Evolutionary conservation across 2,797 vertebrate species (phyloP).

Genomic region (Acrossocheilus fasciatus): DNA sequence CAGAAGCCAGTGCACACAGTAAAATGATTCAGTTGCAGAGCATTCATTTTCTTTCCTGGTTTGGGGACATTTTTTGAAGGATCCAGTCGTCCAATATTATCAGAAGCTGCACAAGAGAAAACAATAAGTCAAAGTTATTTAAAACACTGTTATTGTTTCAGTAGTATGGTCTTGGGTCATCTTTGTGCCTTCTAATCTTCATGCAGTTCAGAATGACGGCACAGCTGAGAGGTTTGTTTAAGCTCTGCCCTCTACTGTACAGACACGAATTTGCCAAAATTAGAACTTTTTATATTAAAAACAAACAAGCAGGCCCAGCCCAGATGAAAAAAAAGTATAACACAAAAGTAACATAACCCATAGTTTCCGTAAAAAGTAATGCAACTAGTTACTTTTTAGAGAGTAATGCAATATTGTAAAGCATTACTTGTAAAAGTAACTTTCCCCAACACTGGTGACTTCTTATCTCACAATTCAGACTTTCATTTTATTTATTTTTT

Average conservation of each 20-base stretch:
- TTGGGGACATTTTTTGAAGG: constrained; percentile 6
- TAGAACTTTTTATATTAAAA: too few species aligned
- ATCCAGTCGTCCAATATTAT: constrained; percentile 32
- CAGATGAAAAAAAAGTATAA: too few species aligned
- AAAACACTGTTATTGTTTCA: background rate
- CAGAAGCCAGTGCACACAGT: background rate
- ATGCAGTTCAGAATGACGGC: background rate
- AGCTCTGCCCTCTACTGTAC: background rate
- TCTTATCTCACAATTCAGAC: background rate
- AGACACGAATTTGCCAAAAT: background rate
- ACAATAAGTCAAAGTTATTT: background rate
- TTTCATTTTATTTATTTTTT: too few species aligned
- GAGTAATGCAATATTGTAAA: background rate
- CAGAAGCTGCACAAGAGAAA: constrained; percentile 38
- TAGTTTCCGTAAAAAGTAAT: too few species aligned
- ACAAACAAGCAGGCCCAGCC: too few species aligned
- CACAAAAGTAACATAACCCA: too few species aligned
- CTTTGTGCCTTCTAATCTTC: background rate
- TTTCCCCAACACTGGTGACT: background rate
- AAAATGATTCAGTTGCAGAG: background rate
- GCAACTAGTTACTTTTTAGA: background rate
- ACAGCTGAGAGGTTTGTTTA: background rate
- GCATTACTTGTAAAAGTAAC: background rate
- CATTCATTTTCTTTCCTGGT: background rate
- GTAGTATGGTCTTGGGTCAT: background rate